A percentile compares a stretch with the other conserved stretches of the same genome.
phyloP scores from a whole-genome alignment of 2,888 invertebrate species.

The Linnaemya tessellans region DNA sequence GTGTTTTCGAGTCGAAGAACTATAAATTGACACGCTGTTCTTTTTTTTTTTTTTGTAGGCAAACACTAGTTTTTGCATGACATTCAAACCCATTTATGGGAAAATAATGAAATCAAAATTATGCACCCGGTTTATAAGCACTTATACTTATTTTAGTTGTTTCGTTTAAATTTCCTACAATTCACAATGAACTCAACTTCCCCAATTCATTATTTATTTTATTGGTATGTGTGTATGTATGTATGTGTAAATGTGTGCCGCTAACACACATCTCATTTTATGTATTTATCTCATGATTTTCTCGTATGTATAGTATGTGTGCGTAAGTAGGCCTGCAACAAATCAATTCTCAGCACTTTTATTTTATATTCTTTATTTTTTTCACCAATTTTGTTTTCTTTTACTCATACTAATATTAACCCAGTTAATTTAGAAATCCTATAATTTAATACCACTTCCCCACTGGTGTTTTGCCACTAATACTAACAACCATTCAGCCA shows the following conservation, averaged over 20 bases:
- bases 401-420: constrained; percentile 58
- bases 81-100: not conserved
- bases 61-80: not conserved
- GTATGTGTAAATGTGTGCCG: constrained; percentile 22
- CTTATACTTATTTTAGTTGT: constrained; percentile 3
- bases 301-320: constrained; percentile 36
- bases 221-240: not conserved
- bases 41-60: not conserved
- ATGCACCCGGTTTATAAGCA: not conserved
- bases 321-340: constrained; percentile 46
- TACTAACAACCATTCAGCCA: constrained; percentile 28
- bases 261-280: constrained; percentile 56
- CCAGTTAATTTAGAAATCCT: constrained; percentile 63
- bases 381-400: constrained; percentile 4
- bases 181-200: constrained; percentile 27
- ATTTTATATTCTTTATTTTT: constrained; percentile 45
- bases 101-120: not conserved
- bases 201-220: not conserved
- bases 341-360: constrained; percentile 68
- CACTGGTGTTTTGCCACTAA: not conserved
- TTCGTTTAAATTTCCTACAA: not conserved
- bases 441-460: constrained; percentile 52
- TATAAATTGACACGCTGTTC: not conserved
- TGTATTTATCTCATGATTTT: constrained; percentile 53
- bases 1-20: not conserved